Conservation (phyloP, 1,140 invertebrate species). For the Dolichoris vasculosae region DNA sequence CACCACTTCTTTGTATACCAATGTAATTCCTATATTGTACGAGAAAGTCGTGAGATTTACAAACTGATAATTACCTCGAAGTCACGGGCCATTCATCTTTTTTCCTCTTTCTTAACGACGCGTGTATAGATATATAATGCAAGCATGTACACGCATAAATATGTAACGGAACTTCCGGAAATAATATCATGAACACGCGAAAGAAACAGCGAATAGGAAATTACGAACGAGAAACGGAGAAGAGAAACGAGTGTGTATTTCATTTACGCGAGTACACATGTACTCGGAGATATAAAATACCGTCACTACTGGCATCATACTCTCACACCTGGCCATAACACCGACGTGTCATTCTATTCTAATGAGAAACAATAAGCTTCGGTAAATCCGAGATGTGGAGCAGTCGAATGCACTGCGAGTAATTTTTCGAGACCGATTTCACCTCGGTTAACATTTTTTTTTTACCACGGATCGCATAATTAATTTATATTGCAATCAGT, state of each 20-base stretch:
- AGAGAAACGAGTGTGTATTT: neutral
- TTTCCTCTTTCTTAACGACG: neutral
- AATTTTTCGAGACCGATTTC: constrained; percentile 15
- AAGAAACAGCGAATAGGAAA: neutral
- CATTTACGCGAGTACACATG: neutral
- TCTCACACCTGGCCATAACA: constrained; percentile 14
- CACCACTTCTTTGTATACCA: neutral
- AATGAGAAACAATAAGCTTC: constrained; percentile 15
- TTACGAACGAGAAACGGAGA: neutral
- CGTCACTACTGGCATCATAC: neutral
- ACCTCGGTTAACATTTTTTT: neutral
- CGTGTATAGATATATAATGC: neutral
- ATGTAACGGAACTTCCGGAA: constrained; percentile 27
- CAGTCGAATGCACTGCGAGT: neutral
- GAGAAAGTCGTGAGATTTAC: constrained; percentile 27
- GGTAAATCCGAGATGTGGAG: neutral
- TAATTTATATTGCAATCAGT: constrained; percentile 28
- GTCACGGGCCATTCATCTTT: constrained; percentile 23
- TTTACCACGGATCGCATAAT: constrained; percentile 1
- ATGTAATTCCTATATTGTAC: neutral
- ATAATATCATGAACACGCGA: constrained; percentile 13
- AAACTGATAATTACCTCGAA: constrained; percentile 29
- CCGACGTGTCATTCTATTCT: constrained; percentile 44
- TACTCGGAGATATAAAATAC: neutral
- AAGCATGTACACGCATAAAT: neutral